Percentiles rank a stretch among this genome's conserved stretches.
These are phyloP conservation scores for Anarrhichthys ocellatus DNA, from an alignment of 2,113 vertebrate species.

Conservation along the genomic window DNA sequence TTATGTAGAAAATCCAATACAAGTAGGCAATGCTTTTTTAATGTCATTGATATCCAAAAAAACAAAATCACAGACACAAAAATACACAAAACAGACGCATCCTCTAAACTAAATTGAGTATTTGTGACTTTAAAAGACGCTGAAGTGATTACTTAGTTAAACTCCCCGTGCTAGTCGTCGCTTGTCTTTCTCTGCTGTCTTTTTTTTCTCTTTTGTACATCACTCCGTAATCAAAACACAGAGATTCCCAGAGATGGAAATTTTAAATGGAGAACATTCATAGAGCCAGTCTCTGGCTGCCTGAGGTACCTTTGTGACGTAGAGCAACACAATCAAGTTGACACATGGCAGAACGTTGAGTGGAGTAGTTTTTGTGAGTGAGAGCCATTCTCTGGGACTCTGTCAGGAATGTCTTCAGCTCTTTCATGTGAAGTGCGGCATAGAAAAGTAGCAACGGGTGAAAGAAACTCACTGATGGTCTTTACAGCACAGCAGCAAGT, in stretches of 20 bases:
- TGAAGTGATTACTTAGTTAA: slow-evolving; percentile 5
- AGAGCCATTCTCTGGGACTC: slow-evolving; percentile 35
- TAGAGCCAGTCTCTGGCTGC: slow-evolving; percentile 80
- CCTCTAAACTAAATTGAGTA: not conserved
- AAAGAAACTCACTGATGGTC: slow-evolving; percentile 39
- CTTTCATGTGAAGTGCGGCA: slow-evolving; percentile 70
- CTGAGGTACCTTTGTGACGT: slow-evolving; percentile 52
- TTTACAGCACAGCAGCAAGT: slow-evolving; percentile 32
- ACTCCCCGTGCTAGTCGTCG: not conserved
- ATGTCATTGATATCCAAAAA: not conserved
- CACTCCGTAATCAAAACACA: slow-evolving; percentile 57
- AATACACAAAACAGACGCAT: not conserved
- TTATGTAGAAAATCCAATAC: not conserved
- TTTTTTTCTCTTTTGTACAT: slow-evolving; percentile 28
- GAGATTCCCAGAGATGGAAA: slow-evolving; percentile 64
- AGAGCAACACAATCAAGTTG: slow-evolving; percentile 67
- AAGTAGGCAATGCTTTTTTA: not conserved
- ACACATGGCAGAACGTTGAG: slow-evolving; percentile 60
- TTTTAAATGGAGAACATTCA: slow-evolving; percentile 68
- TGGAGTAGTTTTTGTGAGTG: slow-evolving; percentile 46
- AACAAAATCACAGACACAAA: not conserved
- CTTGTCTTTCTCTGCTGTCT: slow-evolving; percentile 20
- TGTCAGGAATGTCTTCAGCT: slow-evolving; percentile 61
- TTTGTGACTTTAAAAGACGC: slow-evolving; percentile 1
- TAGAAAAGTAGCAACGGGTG: slow-evolving; percentile 34